Conservation (phyloP, 1,140 invertebrate genomes). For the Coenobita brevimanus region DNA sequence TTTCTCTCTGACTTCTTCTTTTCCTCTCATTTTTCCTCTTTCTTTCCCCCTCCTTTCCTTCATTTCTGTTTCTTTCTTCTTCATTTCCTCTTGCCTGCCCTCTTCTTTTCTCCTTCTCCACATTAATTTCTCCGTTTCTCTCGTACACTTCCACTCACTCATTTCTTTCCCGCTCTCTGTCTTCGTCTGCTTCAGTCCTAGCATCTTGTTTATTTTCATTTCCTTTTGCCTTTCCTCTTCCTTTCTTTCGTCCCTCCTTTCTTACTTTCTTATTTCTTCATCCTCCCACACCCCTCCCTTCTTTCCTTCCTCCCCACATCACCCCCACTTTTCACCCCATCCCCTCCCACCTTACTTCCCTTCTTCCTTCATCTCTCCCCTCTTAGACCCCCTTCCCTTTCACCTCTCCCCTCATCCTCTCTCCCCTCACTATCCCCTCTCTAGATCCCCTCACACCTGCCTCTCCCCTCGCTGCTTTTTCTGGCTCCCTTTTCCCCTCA, state of each 20-base stretch:
- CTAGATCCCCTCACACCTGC: no score
- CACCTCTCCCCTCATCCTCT: no score
- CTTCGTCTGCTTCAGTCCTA: background rate
- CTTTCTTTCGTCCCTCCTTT: background rate
- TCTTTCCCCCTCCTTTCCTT: background rate
- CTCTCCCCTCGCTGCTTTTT: no score
- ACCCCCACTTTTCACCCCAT: background rate
- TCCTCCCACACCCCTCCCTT: background rate
- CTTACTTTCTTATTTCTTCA: background rate
- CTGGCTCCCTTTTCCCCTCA: no score
- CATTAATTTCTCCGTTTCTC: background rate
- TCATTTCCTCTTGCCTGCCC: background rate
- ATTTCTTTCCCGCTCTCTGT: background rate
- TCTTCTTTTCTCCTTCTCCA: background rate
- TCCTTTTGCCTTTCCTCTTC: background rate
- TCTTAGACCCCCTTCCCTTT: background rate
- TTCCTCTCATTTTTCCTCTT: conserved; percentile 3
- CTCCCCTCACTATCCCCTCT: no score
- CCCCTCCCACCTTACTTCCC: background rate
- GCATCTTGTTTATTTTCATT: background rate
- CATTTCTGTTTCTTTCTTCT: background rate
- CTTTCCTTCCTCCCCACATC: background rate
- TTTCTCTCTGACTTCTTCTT: no score
- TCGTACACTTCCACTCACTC: background rate
- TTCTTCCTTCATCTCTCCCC: background rate